These are phyloP conservation scores for Ataeniobius toweri DNA, from an alignment of 2,797 vertebrate species.

Conservation along the genomic window DNA sequence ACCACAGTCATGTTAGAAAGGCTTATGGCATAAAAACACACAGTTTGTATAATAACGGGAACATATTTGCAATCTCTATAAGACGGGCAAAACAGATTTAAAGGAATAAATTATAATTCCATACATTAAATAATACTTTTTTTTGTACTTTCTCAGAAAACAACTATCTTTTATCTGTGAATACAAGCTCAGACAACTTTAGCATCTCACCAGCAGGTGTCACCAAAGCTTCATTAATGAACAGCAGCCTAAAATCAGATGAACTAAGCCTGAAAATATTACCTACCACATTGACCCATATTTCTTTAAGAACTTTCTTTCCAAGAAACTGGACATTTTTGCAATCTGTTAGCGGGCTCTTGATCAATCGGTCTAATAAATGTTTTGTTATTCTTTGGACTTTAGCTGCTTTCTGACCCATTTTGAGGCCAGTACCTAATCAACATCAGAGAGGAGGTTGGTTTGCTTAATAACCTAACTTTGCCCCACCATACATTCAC, in stretches of 20 bases:
- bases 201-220: constrained; percentile 61
- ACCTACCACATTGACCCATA: not conserved
- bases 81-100: not conserved
- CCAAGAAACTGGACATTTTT: not conserved
- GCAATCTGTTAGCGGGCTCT: not conserved
- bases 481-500: not conserved
- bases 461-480: not conserved
- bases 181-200: not conserved
- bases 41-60: no score
- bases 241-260: not conserved
- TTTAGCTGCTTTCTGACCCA: not conserved
- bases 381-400: not conserved
- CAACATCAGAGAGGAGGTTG: not conserved
- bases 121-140: not conserved
- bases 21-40: not conserved
- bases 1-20: not conserved
- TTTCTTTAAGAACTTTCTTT: not conserved
- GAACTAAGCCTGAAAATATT: not conserved
- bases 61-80: not conserved
- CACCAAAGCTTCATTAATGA: constrained; percentile 40
- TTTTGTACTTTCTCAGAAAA: no score
- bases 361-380: not conserved
- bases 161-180: no score
- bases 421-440: not conserved
- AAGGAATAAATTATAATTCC: not conserved